Base-by-base conservation (phyloP, 2,113 vertebrate species). In the Xenopus laevis region DNA sequence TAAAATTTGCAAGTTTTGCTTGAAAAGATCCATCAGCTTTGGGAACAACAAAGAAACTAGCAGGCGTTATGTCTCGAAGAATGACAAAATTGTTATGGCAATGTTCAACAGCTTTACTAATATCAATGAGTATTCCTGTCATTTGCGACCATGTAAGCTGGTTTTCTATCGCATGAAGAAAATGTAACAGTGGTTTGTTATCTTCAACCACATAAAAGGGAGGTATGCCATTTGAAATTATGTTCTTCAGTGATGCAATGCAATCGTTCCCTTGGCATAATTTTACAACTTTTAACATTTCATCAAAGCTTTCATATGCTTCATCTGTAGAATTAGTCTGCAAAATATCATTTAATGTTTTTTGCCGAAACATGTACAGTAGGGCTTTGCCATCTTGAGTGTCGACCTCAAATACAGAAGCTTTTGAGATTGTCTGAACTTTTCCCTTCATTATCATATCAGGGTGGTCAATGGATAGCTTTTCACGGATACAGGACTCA, bases 121-220 rank as follows among this genome's bases (percentile, higher is more conserved):
- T 53, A 8, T 59, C 47, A 50, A 67, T 64, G 20, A 75, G 69
- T 23, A 80, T 71, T 44, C 27, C 18, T 71, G 16, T 23, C n/a
- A 78, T 65, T 46, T 4, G 4, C 18, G 67, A 71, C 18, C 61
- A 65, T 2, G 52, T 64, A 17, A 75, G 68, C 3, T 68, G 60
- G 59, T 78, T 78, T 33, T 69, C 77, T 27, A 68, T 71, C 16
- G 47, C 58, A 58, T 78, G 71, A 16, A 80, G 59, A 21, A 80
- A 80, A 50, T n/a, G 8, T 44, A 78, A 64, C 5, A 71, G 72
- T 0, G 13, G 44, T 11, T 75, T 68, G 62, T 71, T 52, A 18
- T 68, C 47, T 53, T 68, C 79, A 27, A 72, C n/a, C 57, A 68
- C 21, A 65, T 65, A 69, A 23, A 63, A 67, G 0, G 40, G 79